Evolutionary conservation across 1,140 invertebrate species (phyloP).

Genomic region (Drosophila orosa): DNA sequence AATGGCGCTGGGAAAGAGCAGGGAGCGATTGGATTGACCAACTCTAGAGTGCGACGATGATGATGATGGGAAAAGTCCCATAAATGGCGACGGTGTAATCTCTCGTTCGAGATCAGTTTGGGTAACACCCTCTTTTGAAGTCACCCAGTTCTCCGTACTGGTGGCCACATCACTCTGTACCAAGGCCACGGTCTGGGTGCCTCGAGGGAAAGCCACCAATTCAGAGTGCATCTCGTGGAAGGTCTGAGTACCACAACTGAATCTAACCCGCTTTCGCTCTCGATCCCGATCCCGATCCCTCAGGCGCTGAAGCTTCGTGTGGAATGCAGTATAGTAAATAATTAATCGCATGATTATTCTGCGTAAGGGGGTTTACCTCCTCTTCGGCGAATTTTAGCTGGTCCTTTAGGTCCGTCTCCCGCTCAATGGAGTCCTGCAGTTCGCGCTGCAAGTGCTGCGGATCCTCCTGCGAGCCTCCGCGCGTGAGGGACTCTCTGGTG

Average conservation of each 20-base stretch:
- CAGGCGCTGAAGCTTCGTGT: conserved; percentile 52
- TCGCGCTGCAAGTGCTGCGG: conserved; percentile 92
- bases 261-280: conserved; percentile 36
- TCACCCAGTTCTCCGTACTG: conserved; percentile 31
- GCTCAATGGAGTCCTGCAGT: conserved; percentile 94
- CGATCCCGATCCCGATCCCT: conserved; percentile 37
- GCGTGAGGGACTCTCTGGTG: conserved; percentile 88
- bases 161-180: conserved; percentile 18
- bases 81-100: conserved; percentile 61
- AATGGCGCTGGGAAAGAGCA: conserved; percentile 78
- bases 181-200: conserved; percentile 57
- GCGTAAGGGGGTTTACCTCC: conserved; percentile 86
- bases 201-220: conserved; percentile 63
- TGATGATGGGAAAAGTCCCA: conserved; percentile 55
- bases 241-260: conserved; percentile 78
- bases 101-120: conserved; percentile 67
- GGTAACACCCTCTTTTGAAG: conserved; percentile 9
- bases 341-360: conserved; percentile 20
- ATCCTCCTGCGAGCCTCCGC: conserved; percentile 91
- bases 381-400: conserved; percentile 95
- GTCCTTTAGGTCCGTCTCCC: conserved; percentile 96
- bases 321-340: conserved; percentile 29
- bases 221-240: conserved; percentile 34
- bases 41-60: conserved; percentile 38
- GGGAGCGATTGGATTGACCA: conserved; percentile 36